phyloP scores from a whole-genome alignment of 1,140 invertebrate species.

The Drosophila cardini region DNA sequence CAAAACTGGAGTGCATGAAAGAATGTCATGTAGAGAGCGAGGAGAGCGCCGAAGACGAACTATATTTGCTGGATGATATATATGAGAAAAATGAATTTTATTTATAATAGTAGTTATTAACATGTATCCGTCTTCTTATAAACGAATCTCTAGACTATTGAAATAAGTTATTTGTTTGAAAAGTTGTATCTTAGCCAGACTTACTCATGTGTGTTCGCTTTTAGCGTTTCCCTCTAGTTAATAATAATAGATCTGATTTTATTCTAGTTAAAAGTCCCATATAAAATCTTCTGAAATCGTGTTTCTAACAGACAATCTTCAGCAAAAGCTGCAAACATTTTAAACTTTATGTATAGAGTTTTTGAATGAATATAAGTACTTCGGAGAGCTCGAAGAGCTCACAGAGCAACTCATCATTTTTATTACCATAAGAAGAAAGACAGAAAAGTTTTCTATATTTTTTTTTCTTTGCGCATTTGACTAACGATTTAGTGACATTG shows the following conservation, averaged over 20 bases:
- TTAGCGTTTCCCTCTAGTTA: too few species aligned
- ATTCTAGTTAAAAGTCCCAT: too few species aligned
- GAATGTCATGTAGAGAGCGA: conserved; percentile 39
- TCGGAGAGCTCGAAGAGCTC: conserved; percentile 45
- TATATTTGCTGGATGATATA: conserved; percentile 33
- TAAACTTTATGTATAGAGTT: background rate
- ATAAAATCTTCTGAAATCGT: too few species aligned
- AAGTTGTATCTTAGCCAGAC: too few species aligned
- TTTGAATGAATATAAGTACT: conserved; percentile 49
- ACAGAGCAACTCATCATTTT: conserved; percentile 76
- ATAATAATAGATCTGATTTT: too few species aligned
- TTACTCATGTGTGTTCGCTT: too few species aligned
- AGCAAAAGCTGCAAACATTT: too few species aligned
- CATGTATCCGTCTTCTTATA: too few species aligned
- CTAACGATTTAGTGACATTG: conserved; percentile 79
- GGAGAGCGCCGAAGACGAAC: conserved; percentile 32
- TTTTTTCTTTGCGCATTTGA: conserved; percentile 56
- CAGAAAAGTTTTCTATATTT: conserved; percentile 37
- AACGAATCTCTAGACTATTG: too few species aligned
- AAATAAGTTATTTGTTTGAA: too few species aligned
- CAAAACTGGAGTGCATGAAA: conserved; percentile 44
- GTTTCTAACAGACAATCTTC: too few species aligned
- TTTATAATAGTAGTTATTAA: too few species aligned
- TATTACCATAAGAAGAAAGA: conserved; percentile 63
- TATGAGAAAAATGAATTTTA: conserved; percentile 28